Conservation (phyloP, 2,113 vertebrate genomes). For the Antechinus flavipes region DNA sequence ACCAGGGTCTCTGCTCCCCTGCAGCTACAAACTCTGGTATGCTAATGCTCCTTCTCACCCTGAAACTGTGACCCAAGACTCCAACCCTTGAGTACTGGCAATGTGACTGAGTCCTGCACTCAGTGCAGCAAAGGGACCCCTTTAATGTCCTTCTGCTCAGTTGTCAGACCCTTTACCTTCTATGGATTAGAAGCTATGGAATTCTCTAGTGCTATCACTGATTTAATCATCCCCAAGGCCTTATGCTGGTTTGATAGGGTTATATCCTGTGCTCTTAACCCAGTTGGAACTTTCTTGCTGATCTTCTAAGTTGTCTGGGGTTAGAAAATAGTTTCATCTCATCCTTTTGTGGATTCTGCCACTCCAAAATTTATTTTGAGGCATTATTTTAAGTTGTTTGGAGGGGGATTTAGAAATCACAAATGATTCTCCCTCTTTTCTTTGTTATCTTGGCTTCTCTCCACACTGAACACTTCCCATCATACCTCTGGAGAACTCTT, state of each 20-base stretch:
- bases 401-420: too few relatives aligned
- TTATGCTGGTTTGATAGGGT: too few relatives aligned
- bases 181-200: neutral
- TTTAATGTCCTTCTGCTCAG: neutral
- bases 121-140: neutral
- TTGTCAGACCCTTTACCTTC: neutral
- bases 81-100: neutral
- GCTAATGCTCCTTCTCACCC: neutral
- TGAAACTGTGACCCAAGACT: neutral
- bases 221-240: neutral
- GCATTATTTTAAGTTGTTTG: too few relatives aligned
- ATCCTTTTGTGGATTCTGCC: too few relatives aligned
- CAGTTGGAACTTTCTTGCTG: too few relatives aligned
- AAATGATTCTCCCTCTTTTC: too few relatives aligned
- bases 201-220: neutral
- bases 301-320: too few relatives aligned
- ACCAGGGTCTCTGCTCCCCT: too few relatives aligned
- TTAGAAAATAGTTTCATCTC: too few relatives aligned
- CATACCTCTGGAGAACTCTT: neutral
- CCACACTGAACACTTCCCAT: neutral
- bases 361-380: too few relatives aligned
- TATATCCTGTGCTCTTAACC: too few relatives aligned
- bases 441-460: too few relatives aligned
- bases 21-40: neutral
- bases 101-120: neutral